These are phyloP conservation scores for Avahi laniger DNA, from an alignment of 2,797 vertebrate genomes.

Conservation along the genomic window DNA sequence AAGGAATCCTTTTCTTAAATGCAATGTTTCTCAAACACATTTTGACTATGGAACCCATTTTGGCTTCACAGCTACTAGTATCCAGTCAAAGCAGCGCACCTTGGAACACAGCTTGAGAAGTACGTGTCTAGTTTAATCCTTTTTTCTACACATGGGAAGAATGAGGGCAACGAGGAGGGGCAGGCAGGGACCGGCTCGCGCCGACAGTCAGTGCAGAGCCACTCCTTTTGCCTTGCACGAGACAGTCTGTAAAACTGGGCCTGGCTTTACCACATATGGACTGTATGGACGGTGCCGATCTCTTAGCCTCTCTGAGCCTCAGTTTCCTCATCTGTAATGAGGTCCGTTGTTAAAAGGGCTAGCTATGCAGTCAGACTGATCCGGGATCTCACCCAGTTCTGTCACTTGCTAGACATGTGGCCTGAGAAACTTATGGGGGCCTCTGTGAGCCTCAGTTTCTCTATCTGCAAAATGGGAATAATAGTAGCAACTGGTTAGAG, in stretches of 20 bases:
- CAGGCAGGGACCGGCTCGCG: rapidly evolving
- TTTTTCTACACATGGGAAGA: neutral
- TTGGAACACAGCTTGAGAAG: neutral
- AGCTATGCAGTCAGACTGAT: neutral
- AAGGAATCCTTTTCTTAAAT: neutral
- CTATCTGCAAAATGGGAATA: neutral
- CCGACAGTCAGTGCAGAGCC: neutral
- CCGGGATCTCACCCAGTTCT: neutral
- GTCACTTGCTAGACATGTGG: neutral
- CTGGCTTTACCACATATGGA: rapidly evolving
- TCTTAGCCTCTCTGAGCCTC: neutral
- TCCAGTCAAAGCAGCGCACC: neutral
- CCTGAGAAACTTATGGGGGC: too few relatives aligned
- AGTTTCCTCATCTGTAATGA: neutral
- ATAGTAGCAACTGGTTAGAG: neutral
- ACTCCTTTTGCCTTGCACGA: too few relatives aligned
- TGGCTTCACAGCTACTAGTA: neutral
- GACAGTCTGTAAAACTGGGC: neutral
- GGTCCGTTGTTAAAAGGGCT: neutral
- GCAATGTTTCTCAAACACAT: neutral
- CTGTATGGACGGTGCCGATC: rapidly evolving
- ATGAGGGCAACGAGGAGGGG: rapidly evolving
- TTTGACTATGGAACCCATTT: neutral
- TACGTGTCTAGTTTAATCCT: neutral
- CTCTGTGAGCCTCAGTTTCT: neutral